Percentiles rank a stretch among this genome's conserved stretches.
These are phyloP conservation scores for Zelostemma sp. DNA, from an alignment of 1,140 invertebrate species.

Conservation along the genomic window DNA sequence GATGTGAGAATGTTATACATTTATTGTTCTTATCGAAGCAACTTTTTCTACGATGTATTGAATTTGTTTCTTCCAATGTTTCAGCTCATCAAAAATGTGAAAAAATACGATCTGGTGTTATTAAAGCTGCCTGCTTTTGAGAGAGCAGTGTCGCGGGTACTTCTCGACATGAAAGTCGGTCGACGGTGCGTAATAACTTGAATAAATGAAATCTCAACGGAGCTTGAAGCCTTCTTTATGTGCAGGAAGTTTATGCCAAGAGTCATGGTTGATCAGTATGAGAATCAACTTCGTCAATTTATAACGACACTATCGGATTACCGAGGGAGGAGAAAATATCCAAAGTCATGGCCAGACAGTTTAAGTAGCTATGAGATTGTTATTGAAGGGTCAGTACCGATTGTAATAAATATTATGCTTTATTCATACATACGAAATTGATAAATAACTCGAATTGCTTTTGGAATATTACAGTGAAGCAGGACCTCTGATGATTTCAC, in stretches of 20 bases:
- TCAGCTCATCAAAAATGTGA: constrained; percentile 86
- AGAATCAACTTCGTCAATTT: constrained; percentile 83
- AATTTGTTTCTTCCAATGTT: too few species aligned
- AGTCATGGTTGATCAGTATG: constrained; percentile 86
- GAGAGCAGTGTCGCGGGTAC: constrained; percentile 83
- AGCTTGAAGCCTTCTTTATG: constrained; percentile 68
- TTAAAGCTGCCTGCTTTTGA: constrained; percentile 85
- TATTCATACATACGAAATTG: constrained; percentile 4
- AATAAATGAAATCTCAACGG: constrained; percentile 62
- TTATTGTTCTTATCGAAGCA: constrained; percentile 2
- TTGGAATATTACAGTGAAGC: constrained; percentile 77
- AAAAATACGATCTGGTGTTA: constrained; percentile 80
- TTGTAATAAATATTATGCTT: constrained; percentile 1
- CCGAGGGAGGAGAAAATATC: constrained; percentile 77
- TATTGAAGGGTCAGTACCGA: constrained; percentile 90
- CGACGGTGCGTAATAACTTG: constrained; percentile 75
- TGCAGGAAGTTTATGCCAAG: constrained; percentile 90
- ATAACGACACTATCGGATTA: constrained; percentile 88
- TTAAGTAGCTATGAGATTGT: constrained; percentile 85
- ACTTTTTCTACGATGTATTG: too few species aligned
- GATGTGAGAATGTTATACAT: constrained; percentile 78
- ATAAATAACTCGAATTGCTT: too few species aligned
- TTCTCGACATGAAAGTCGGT: constrained; percentile 85
- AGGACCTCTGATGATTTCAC: constrained; percentile 92
- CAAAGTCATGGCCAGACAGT: constrained; percentile 78